Percentiles rank a stretch among this genome's conserved stretches.
These are phyloP conservation scores for Drosophila lacteicornis DNA, from an alignment of 1,140 invertebrate genomes.

Conservation along the genomic window DNA sequence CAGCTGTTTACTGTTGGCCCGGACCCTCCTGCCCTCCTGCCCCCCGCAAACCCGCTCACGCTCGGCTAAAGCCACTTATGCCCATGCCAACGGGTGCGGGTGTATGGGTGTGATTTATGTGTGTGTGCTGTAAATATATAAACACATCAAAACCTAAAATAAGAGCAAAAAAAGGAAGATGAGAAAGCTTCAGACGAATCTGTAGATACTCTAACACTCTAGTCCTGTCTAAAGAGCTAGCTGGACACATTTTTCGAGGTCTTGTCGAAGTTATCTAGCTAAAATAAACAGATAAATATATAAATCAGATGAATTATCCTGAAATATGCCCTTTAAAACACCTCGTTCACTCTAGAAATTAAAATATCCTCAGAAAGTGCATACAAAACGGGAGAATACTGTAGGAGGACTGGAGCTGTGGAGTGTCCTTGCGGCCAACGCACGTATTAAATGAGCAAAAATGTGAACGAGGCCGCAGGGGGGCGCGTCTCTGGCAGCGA, in stretches of 20 bases:
- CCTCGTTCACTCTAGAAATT: not conserved
- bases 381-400: not conserved
- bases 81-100: conserved; percentile 43
- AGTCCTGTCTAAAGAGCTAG: not conserved
- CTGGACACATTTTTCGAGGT: no score
- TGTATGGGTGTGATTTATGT: conserved; percentile 65
- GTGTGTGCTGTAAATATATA: conserved; percentile 76
- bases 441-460: conserved; percentile 76
- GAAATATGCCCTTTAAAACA: not conserved
- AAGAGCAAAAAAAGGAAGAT: conserved; percentile 22
- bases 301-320: no score
- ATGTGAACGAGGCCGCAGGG: conserved; percentile 24
- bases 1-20: conserved; percentile 80
- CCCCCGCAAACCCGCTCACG: conserved; percentile 30
- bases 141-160: conserved; percentile 74
- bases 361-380: not conserved
- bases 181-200: not conserved
- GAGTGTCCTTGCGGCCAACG: conserved; percentile 66
- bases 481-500: conserved; percentile 30
- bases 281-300: not conserved
- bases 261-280: not conserved
- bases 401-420: conserved; percentile 22
- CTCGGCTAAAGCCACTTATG: conserved; percentile 80
- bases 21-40: conserved; percentile 9
- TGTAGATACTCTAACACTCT: conserved; percentile 8